Evolutionary conservation across 1,140 invertebrate species (phyloP).

Genomic region (Hylyphantes graminicola): DNA sequence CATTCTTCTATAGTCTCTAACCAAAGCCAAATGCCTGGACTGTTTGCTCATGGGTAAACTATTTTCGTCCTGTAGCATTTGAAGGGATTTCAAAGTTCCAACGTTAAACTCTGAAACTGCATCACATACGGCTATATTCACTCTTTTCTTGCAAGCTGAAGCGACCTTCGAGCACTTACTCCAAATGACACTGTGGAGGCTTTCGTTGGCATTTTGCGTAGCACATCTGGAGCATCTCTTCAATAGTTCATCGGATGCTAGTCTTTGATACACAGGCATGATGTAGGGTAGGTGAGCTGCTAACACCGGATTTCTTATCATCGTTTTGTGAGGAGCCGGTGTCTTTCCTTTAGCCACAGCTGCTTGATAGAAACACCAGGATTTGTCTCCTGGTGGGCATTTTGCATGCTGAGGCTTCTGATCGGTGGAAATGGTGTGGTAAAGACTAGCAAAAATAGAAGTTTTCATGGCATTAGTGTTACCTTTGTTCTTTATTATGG

Average conservation of each 20-base stretch:
- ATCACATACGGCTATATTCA: not conserved
- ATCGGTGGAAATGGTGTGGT: not conserved
- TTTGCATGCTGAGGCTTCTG: constrained; percentile 9
- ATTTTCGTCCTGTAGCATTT: not conserved
- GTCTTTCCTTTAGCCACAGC: not conserved
- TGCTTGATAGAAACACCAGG: constrained; percentile 16
- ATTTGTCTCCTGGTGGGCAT: not conserved
- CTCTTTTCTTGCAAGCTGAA: not conserved
- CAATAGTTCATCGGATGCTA: constrained; percentile 1
- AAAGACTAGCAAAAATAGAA: constrained; percentile 28
- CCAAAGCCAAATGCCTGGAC: not conserved
- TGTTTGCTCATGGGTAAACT: not conserved
- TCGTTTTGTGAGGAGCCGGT: not conserved
- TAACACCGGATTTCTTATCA: not conserved
- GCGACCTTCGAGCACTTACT: constrained; percentile 4
- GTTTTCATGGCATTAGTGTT: not conserved
- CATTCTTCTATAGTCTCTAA: not conserved
- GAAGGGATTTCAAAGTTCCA: not conserved
- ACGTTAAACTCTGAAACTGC: constrained; percentile 7
- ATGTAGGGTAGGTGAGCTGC: constrained; percentile 17
- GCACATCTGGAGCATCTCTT: not conserved
- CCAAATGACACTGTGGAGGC: constrained; percentile 3
- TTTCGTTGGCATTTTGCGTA: constrained; percentile 22
- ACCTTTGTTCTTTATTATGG: not conserved
- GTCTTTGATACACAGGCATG: not conserved